Conservation (phyloP, 2,797 vertebrate species). For the Pangasius djambal region DNA sequence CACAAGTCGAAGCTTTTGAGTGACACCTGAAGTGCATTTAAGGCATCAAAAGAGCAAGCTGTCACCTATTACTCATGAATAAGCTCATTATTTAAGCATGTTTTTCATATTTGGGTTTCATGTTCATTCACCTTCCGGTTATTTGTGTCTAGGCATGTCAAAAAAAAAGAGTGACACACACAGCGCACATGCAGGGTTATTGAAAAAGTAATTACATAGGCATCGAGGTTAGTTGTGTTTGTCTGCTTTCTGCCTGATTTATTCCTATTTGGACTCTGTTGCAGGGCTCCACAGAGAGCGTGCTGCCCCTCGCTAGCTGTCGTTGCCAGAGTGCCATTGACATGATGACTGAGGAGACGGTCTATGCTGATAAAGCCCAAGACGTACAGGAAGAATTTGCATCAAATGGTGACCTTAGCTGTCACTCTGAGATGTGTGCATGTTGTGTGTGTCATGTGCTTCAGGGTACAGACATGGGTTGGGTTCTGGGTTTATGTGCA, state of each 20-base stretch:
- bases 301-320: conserved; percentile 74
- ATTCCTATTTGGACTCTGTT: conserved; percentile 72
- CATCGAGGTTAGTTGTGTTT: conserved; percentile 68
- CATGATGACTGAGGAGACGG: conserved; percentile 78
- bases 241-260: conserved; percentile 71
- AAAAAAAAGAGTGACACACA: conserved; percentile 61
- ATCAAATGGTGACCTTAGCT: conserved; percentile 75
- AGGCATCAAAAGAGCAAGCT: conserved; percentile 65
- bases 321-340: conserved; percentile 79
- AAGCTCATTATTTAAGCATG: conserved; percentile 67
- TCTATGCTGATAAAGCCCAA: conserved; percentile 79
- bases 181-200: conserved; percentile 57
- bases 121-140: conserved; percentile 78
- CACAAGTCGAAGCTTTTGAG: conserved; percentile 66
- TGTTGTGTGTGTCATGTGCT: conserved; percentile 45
- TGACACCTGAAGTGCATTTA: conserved; percentile 75
- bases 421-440: conserved; percentile 76
- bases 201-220: conserved; percentile 72
- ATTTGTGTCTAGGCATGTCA: conserved; percentile 67
- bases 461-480: conserved; percentile 44
- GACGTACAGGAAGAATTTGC: conserved; percentile 76
- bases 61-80: conserved; percentile 67
- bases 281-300: conserved; percentile 70
- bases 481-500: conserved; percentile 14
- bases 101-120: conserved; percentile 64